phyloP scores from a whole-genome alignment of 2,888 invertebrate genomes.

The Andricus curvator region DNA sequence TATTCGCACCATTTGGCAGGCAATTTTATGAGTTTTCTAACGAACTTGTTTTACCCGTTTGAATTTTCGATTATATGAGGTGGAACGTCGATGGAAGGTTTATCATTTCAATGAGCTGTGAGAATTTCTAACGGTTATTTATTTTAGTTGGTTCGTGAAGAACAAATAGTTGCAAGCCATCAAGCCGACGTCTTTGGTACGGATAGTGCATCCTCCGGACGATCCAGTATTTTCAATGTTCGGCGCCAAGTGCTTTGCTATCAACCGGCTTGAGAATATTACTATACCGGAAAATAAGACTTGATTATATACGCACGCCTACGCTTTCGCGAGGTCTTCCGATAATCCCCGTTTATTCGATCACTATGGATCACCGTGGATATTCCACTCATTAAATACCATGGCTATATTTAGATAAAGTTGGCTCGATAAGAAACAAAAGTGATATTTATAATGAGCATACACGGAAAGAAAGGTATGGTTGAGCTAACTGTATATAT shows the following conservation, averaged over 20 bases:
- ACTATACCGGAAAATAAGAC: slow-evolving; percentile 60
- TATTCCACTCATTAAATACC: slow-evolving; percentile 28
- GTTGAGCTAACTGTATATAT: too few species aligned
- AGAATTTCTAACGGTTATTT: slow-evolving; percentile 39
- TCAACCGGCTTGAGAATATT: slow-evolving; percentile 59
- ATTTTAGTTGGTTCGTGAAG: slow-evolving; percentile 3
- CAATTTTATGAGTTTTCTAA: neutral
- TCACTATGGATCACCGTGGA: slow-evolving; percentile 10
- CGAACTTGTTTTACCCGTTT: slow-evolving; percentile 33
- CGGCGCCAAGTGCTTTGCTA: slow-evolving; percentile 44
- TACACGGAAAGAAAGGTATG: neutral
- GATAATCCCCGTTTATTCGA: slow-evolving; percentile 44
- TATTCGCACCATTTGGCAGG: neutral
- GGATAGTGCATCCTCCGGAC: slow-evolving; percentile 51
- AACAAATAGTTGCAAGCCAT: slow-evolving; percentile 30
- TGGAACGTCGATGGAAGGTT: slow-evolving; percentile 30
- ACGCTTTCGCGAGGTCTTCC: slow-evolving; percentile 49
- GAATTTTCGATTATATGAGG: slow-evolving; percentile 30
- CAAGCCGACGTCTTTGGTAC: slow-evolving; percentile 52
- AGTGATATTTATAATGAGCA: neutral
- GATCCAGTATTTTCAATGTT: slow-evolving; percentile 54
- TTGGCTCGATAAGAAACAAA: neutral
- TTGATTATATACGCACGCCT: slow-evolving; percentile 52
- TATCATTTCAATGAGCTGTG: slow-evolving; percentile 22
- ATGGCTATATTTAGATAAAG: slow-evolving; percentile 18